Base-by-base conservation (phyloP, 2,797 vertebrate genomes). In the Labroides dimidiatus region DNA sequence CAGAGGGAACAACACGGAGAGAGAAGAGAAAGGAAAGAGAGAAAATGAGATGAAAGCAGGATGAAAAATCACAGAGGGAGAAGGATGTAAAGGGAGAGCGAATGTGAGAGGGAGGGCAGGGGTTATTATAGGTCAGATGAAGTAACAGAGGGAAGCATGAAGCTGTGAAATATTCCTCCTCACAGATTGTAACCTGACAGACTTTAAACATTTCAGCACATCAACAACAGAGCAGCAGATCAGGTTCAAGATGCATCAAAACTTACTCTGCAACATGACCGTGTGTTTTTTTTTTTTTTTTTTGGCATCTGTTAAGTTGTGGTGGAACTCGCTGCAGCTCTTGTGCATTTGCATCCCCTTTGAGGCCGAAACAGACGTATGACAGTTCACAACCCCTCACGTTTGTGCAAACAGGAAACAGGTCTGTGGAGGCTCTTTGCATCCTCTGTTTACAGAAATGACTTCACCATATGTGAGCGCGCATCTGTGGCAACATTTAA, bases 61-160 rank as follows among this genome's bases (percentile, higher is more conserved):
- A 37, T 30, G 45, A 49, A 20, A 72, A 54, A 10, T 13, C 15
- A 8, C 57, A 41, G 11, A 54, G 9, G 16, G 42, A 55, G 20
- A 57, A 27, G 17, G 62, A 71, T 55, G 20, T 20, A 61, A 50
- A 70, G 63, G 2, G 6, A 30, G 42, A 60, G 67, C 10, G 0
- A 67, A 50, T 44, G 61, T 13, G 48, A 43, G 57, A 44, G 64
- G n/a, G 39, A 54, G 66, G 47, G 50, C 51, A 15, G 74, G 70
- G 85, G 81, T 86, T 83, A 76, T 61, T 87, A 59, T 59, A 81
- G 81, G 81, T 86, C 74, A 84, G 45, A 66, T 59, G 53, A 60
- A 73, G 56, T 60, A 51, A 69, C 71, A 10, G 58, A 59, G 50
- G 44, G 27, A 64, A 64, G 15, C 11, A 10, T 19, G 33, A 47